phyloP scores from a whole-genome alignment of 2,888 invertebrate species.

The Dicyrtoma fusca region DNA sequence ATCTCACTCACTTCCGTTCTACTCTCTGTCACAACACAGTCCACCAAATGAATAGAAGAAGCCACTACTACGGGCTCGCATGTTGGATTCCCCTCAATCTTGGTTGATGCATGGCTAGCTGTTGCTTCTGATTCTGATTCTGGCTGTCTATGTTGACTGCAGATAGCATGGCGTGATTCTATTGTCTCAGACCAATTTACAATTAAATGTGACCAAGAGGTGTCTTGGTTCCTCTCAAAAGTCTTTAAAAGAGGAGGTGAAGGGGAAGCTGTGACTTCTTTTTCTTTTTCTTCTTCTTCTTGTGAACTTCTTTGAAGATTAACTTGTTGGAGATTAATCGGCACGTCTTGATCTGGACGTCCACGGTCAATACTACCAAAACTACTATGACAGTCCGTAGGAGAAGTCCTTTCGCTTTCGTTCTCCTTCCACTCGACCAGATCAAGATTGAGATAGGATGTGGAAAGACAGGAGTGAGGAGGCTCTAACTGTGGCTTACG shows the following conservation, averaged over 20 bases:
- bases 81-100: too few species aligned
- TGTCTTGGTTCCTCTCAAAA: not conserved
- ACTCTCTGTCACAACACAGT: too few species aligned
- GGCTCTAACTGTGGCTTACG: not conserved
- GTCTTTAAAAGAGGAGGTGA: not conserved
- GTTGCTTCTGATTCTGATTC: too few species aligned
- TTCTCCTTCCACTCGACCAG: not conserved
- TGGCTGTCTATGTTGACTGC: too few species aligned
- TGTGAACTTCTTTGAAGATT: not conserved
- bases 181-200: too few species aligned
- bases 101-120: too few species aligned
- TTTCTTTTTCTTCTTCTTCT: too few species aligned
- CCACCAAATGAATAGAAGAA: too few species aligned
- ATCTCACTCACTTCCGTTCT: too few species aligned
- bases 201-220: too few species aligned
- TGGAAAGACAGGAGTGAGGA: not conserved
- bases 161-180: too few species aligned
- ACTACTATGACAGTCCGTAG: not conserved
- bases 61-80: too few species aligned
- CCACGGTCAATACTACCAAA: not conserved
- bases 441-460: not conserved
- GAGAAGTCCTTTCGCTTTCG: not conserved
- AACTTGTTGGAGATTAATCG: not conserved
- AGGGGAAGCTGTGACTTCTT: conserved; percentile 2
- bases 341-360: not conserved